Evolutionary conservation across 2,797 vertebrate genomes (phyloP).

Genomic region (Pangasius krempfi): DNA sequence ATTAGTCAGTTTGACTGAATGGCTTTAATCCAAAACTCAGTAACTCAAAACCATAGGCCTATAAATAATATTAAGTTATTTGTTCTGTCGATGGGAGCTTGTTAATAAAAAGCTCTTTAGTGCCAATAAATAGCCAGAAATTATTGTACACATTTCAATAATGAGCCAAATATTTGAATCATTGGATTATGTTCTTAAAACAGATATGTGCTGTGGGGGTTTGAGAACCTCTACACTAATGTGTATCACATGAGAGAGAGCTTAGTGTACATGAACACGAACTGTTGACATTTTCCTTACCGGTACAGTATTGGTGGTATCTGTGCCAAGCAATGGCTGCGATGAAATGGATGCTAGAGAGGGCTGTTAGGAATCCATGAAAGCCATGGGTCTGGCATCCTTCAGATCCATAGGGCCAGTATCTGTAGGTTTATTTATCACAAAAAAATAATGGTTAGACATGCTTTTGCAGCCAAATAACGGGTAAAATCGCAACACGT

Average conservation of each 20-base stretch:
- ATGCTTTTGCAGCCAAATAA: neutral
- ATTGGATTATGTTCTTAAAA: neutral
- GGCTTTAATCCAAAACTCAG: neutral
- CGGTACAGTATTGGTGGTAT: slow-evolving; percentile 91
- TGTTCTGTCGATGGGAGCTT: neutral
- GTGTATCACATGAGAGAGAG: neutral
- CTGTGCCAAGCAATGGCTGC: slow-evolving; percentile 94
- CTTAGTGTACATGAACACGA: neutral
- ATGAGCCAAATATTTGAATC: neutral
- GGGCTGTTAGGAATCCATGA: slow-evolving; percentile 87
- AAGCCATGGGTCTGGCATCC: slow-evolving; percentile 94
- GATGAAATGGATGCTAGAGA: slow-evolving; percentile 90
- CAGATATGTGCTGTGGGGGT: neutral
- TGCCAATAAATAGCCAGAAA: neutral
- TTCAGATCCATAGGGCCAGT: slow-evolving; percentile 91
- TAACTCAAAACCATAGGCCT: neutral
- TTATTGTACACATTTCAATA: neutral
- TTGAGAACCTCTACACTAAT: neutral
- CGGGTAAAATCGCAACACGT: neutral
- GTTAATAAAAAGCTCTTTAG: neutral
- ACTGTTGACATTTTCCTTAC: slow-evolving; percentile 69
- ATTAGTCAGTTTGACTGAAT: neutral
- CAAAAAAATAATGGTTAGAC: neutral
- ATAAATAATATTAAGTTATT: neutral
- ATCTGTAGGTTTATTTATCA: slow-evolving; percentile 71